A percentile compares a stretch with the other conserved stretches of the same genome.
Evolutionary conservation across 2,888 invertebrate genomes (phyloP).

Genomic region (Nomada ferruginata): DNA sequence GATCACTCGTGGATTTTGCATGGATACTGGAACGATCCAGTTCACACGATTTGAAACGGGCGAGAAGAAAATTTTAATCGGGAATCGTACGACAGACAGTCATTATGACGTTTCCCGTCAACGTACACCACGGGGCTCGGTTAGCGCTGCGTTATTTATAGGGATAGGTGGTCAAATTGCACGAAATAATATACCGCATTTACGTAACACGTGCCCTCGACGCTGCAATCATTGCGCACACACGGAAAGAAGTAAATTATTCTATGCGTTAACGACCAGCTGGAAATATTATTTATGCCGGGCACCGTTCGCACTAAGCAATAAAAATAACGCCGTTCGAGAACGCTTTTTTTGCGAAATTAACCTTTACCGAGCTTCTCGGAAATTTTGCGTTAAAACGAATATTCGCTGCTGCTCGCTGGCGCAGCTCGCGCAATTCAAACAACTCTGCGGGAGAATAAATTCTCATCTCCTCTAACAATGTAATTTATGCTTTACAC

Average conservation of each 20-base stretch:
- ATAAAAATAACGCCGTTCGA: constrained; percentile 1
- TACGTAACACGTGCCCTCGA: constrained; percentile 44
- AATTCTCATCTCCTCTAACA: too few relatives aligned
- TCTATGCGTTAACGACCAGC: constrained; percentile 34
- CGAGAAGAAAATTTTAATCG: background rate
- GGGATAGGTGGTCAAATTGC: constrained; percentile 35
- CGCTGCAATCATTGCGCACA: constrained; percentile 36
- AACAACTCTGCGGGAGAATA: too few relatives aligned
- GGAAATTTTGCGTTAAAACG: background rate
- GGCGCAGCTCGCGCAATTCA: too few relatives aligned
- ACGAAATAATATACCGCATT: constrained; percentile 48
- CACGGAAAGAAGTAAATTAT: constrained; percentile 35
- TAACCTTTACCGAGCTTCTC: constrained; percentile 9
- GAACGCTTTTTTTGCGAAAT: background rate
- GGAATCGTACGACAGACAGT: constrained; percentile 1
- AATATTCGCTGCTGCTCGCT: too few relatives aligned
- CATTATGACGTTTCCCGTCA: constrained; percentile 16
- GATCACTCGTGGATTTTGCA: too few relatives aligned
- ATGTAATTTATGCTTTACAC: too few relatives aligned
- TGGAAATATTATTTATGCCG: constrained; percentile 30
- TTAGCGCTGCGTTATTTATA: constrained; percentile 22
- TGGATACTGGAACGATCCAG: background rate
- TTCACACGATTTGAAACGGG: background rate
- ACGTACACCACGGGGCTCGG: background rate
- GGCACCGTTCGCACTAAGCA: background rate